Percentiles rank a stretch among this genome's conserved stretches.
Conservation (phyloP, 2,113 vertebrate genomes). For the Panurus biarmicus region DNA sequence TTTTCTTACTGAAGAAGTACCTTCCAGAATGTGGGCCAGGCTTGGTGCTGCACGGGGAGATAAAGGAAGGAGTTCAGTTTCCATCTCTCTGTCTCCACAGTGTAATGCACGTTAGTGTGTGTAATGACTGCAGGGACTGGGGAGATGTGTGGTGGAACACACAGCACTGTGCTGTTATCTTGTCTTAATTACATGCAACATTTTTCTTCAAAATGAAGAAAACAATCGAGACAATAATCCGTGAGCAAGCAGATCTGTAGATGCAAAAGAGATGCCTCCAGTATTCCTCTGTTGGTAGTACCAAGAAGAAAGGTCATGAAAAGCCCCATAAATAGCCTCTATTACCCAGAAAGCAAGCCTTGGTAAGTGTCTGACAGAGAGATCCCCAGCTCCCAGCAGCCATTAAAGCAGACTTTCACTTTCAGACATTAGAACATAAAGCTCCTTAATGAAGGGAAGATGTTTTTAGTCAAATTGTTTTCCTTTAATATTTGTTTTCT, state of each 20-base stretch:
- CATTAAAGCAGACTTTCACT: constrained; percentile 53
- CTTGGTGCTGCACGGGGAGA: rapidly evolving
- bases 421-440: constrained; percentile 37
- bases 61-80: background rate
- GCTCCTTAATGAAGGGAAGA: constrained; percentile 34
- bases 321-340: constrained; percentile 59
- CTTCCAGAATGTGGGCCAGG: background rate
- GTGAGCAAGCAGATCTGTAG: constrained; percentile 49
- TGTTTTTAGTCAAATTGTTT: constrained; percentile 57
- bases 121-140: constrained; percentile 40
- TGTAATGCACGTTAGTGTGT: constrained; percentile 2
- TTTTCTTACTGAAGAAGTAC: background rate
- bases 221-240: constrained; percentile 53
- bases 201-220: constrained; percentile 57
- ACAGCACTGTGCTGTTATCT: constrained; percentile 14
- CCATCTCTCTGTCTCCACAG: constrained; percentile 15
- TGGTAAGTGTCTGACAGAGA: constrained; percentile 53
- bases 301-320: constrained; percentile 62
- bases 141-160: constrained; percentile 27
- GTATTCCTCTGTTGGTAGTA: constrained; percentile 56
- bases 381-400: constrained; percentile 52
- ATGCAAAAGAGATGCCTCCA: constrained; percentile 32
- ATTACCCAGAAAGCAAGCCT: constrained; percentile 56
- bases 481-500: constrained; percentile 36
- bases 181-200: constrained; percentile 49